A percentile compares a stretch with the other conserved stretches of the same genome.
These are phyloP conservation scores for Hemibagrus wyckioides DNA, from an alignment of 2,113 vertebrate genomes.

Conservation along the genomic window DNA sequence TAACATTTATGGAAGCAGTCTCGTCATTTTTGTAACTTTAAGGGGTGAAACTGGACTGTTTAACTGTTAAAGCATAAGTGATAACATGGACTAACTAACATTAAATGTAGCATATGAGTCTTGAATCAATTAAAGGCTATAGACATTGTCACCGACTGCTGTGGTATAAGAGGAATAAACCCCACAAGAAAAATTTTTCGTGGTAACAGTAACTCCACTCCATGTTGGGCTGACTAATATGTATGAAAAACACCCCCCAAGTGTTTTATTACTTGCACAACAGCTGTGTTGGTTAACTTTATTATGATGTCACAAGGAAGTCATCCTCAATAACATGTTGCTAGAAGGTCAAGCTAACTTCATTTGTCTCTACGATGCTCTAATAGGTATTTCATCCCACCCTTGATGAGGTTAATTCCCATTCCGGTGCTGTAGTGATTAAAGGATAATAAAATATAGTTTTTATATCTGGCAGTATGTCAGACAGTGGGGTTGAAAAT, in stretches of 20 bases:
- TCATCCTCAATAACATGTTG: background rate
- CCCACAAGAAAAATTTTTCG: background rate
- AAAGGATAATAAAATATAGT: background rate
- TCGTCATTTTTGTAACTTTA: background rate
- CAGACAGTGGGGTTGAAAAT: background rate
- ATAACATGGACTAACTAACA: background rate
- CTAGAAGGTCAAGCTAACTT: background rate
- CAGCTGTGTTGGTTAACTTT: background rate
- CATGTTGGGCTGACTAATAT: background rate
- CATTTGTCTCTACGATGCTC: background rate
- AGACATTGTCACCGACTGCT: background rate
- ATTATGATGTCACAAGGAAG: background rate
- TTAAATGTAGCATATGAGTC: background rate
- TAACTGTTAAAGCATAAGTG: background rate
- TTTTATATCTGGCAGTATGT: background rate
- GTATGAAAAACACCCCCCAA: background rate
- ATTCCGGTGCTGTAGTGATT: background rate
- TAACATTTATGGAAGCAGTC: background rate
- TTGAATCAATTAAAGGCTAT: background rate
- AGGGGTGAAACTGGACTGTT: background rate
- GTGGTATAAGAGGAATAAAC: background rate
- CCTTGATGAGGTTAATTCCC: background rate
- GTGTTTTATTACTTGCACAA: background rate
- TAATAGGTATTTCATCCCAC: background rate
- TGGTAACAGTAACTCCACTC: background rate